These are phyloP conservation scores for Aurelia coerulea DNA, from an alignment of 30 jellyfish, hydroid and myxozoan species.

Conservation along the genomic window DNA sequence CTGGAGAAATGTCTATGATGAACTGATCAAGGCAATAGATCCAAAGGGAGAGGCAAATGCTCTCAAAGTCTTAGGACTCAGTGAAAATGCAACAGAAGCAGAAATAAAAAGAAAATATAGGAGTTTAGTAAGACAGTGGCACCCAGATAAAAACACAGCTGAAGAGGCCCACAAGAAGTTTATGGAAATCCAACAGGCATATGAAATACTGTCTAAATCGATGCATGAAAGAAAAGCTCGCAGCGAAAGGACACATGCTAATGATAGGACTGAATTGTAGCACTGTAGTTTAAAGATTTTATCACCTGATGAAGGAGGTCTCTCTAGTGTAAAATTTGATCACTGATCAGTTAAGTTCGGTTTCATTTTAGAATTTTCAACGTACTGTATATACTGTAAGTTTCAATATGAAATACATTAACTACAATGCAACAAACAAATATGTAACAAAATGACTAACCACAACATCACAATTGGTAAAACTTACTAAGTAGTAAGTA, in stretches of 20 bases:
- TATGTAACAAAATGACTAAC: too few relatives aligned
- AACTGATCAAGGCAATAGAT: conserved; percentile 91
- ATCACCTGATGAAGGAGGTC: too few relatives aligned
- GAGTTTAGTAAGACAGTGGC: conserved; percentile 91
- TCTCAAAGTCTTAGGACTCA: conserved; percentile 76
- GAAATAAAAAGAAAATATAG: conserved; percentile 80
- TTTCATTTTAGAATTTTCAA: too few relatives aligned
- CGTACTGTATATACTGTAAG: too few relatives aligned
- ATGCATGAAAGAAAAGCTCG: conserved; percentile 63
- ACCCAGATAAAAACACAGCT: conserved; percentile 85
- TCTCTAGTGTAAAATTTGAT: too few relatives aligned
- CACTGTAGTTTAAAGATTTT: not conserved
- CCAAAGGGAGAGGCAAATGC: conserved; percentile 98
- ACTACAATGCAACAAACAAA: too few relatives aligned
- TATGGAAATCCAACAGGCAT: conserved; percentile 94
- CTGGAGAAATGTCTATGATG: conserved; percentile 95
- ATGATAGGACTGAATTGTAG: conserved; percentile 84
- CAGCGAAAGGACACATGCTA: conserved; percentile 46
- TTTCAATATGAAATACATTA: too few relatives aligned
- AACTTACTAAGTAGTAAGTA: too few relatives aligned
- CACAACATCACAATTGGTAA: too few relatives aligned
- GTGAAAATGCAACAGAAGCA: conserved; percentile 84
- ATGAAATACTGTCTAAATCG: conserved; percentile 72
- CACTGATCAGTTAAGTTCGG: too few relatives aligned
- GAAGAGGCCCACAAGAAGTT: conserved; percentile 86